phyloP scores from a whole-genome alignment of 1,140 invertebrate species.

The Neodiprion pinetum region DNA sequence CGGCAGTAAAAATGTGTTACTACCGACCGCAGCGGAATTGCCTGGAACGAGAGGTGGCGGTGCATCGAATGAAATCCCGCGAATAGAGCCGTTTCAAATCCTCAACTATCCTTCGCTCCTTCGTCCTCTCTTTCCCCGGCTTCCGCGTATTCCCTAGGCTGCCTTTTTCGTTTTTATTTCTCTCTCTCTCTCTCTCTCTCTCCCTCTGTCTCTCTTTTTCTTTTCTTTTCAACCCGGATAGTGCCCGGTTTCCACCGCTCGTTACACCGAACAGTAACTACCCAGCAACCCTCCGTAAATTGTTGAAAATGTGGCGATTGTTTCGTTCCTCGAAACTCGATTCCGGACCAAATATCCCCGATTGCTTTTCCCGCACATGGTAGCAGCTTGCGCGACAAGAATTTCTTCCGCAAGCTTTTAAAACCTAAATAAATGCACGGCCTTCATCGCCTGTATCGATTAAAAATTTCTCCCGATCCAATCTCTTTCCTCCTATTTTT shows the following conservation, averaged over 20 bases:
- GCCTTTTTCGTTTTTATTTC: neutral
- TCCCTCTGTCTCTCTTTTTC: neutral
- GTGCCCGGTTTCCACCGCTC: neutral
- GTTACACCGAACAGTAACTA: neutral
- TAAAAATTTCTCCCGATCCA: too few relatives aligned
- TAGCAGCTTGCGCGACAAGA: too few relatives aligned
- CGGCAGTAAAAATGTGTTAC: slow-evolving; percentile 4
- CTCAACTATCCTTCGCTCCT: neutral
- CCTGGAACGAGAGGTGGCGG: neutral
- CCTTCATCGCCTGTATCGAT: too few relatives aligned
- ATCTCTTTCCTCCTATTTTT: too few relatives aligned
- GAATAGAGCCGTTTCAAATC: slow-evolving; percentile 7
- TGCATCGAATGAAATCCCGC: slow-evolving; percentile 4
- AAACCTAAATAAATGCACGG: too few relatives aligned
- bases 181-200: neutral
- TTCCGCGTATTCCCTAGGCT: too few relatives aligned
- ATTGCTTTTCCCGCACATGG: too few relatives aligned
- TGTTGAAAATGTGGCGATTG: neutral
- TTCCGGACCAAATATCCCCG: too few relatives aligned
- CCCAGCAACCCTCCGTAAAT: neutral
- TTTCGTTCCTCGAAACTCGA: too few relatives aligned
- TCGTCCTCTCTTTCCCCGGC: neutral
- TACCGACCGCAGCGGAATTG: neutral
- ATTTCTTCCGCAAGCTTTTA: too few relatives aligned
- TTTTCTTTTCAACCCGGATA: neutral